Conservation (phyloP, 1,140 invertebrate genomes). For the Episyrphus balteatus region DNA sequence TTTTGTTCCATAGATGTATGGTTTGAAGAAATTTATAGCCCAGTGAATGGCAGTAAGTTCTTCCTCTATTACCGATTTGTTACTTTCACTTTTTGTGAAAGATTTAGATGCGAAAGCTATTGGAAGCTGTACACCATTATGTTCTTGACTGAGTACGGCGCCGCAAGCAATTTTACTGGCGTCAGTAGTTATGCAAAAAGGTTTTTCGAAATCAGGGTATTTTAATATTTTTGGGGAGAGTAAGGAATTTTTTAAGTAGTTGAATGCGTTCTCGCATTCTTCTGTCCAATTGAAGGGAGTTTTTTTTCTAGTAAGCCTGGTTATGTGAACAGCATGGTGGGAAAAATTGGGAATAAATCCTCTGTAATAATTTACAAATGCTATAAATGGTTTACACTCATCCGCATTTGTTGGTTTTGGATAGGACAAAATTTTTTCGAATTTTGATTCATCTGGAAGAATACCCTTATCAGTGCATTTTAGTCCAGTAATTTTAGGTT, state of each 20-base stretch:
- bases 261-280: background rate
- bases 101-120: background rate
- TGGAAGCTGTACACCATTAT: background rate
- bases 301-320: background rate
- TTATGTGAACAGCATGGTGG: conserved; percentile 8
- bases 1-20: background rate
- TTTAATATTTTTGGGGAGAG: background rate
- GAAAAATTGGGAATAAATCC: conserved; percentile 16
- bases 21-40: background rate
- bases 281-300: background rate
- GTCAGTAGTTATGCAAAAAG: conserved; percentile 25
- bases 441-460: conserved; percentile 4
- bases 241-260: background rate
- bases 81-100: background rate
- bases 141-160: background rate
- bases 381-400: conserved; percentile 17
- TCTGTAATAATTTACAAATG: conserved; percentile 18
- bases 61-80: too few relatives aligned
- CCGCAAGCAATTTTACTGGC: background rate
- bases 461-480: too few relatives aligned
- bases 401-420: conserved; percentile 14
- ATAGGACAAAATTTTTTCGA: conserved; percentile 8
- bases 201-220: conserved; percentile 1
- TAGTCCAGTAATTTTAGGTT: too few relatives aligned
- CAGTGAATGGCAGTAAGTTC: background rate